Base-by-base conservation (phyloP, 1,140 invertebrate genomes). In the Trichogramma pretiosum region DNA sequence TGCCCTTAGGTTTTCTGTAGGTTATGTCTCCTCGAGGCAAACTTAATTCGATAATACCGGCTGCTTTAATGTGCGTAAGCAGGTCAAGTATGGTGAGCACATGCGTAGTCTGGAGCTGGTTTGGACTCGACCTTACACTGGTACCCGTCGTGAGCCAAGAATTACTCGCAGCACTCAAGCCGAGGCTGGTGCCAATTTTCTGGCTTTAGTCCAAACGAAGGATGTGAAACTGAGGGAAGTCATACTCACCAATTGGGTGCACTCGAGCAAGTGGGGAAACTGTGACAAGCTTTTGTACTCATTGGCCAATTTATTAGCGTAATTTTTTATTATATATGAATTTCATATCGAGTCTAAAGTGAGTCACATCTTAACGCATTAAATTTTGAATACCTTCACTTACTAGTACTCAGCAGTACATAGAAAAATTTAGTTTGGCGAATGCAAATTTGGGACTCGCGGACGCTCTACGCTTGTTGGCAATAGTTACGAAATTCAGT, bases 31-130 rank as follows among this genome's bases (percentile, higher is more conserved):
- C n/a, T n/a, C 24, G 24, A 5, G 24, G 24, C 11, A 28, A 28
- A 11, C 24, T 11, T 11, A 28, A 11, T 11, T 5, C 5, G 11
- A 28, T 11, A 11, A 5, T 7, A 28, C 5, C 24, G 24, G 24
- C 11, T 7, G 11, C 24, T n/a, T n/a, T n/a, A n/a, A n/a, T n/a
- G n/a, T n/a, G 24, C 24, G 24, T 11, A 28, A 28, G 24, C 30
- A 67, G 68, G 54, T 50, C 19, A 67, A 65, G 28, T 69, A 70
- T 61, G 68, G 68, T 18, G 60, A 63, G 43, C 59, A 72, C 46
- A 63, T 71, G 56, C 57, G 62, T 23, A 60, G 32, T 36, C 45
- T 73, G 37, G 66, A 70, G 35, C 57, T 73, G 1, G 59, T 62
- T 5, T 73, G 68, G 66, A 62, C 64, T 3, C 55, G 65, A 16